phyloP scores from a whole-genome alignment of 1,140 invertebrate genomes.

The Brachionus paranguensis region DNA sequence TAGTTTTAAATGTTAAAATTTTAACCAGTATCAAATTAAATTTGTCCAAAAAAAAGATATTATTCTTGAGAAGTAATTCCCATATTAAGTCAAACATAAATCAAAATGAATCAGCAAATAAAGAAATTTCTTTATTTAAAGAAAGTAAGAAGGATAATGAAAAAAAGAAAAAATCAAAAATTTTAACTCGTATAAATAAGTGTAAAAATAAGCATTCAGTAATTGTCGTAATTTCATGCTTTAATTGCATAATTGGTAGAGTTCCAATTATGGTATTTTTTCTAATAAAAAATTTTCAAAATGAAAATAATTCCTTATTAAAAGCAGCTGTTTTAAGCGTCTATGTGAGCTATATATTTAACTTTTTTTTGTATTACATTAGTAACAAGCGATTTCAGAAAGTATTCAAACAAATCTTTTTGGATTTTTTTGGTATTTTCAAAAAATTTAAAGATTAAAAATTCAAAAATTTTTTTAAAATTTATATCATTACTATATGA shows the following conservation, averaged over 20 bases:
- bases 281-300: not conserved
- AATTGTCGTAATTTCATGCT: not conserved
- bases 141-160: not conserved
- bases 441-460: not conserved
- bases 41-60: not conserved
- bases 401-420: not conserved
- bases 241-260: not conserved
- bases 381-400: not conserved
- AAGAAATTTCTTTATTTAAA: not conserved
- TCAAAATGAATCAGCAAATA: not conserved
- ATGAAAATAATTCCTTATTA: not conserved
- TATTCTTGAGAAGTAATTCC: not conserved
- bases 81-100: not conserved
- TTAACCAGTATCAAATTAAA: not conserved
- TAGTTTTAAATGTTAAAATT: not conserved
- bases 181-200: not conserved
- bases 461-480: not conserved
- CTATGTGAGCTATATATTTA: not conserved
- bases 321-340: not conserved
- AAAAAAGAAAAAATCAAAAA: not conserved
- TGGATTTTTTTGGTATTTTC: not conserved
- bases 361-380: not conserved
- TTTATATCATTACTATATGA: too few species aligned
- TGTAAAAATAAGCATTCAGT: not conserved
- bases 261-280: conserved; percentile 1